These are phyloP conservation scores for Gonioctena quinquepunctata DNA, from an alignment of 1,140 invertebrate genomes.

Conservation along the genomic window DNA sequence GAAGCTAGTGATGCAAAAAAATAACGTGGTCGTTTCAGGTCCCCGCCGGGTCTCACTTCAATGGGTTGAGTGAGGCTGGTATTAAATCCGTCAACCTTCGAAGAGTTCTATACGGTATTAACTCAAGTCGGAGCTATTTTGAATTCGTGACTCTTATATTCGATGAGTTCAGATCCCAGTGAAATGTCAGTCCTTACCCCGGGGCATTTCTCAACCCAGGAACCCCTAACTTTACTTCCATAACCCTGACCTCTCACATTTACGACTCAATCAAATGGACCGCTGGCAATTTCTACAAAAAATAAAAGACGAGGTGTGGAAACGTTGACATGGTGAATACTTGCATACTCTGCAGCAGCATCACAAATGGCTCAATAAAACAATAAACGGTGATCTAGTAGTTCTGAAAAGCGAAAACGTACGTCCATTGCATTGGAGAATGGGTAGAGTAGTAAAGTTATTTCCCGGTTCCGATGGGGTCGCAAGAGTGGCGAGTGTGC, in stretches of 20 bases:
- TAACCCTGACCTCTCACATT: too few species aligned
- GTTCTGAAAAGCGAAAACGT: conserved; percentile 34
- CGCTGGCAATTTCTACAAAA: too few species aligned
- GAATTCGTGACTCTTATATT: too few species aligned
- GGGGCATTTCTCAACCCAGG: too few species aligned
- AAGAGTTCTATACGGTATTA: too few species aligned
- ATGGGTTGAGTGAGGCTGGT: conserved; percentile 53
- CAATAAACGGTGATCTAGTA: conserved; percentile 19
- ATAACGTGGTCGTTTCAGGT: background rate
- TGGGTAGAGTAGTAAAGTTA: conserved; percentile 28
- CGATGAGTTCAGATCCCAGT: too few species aligned
- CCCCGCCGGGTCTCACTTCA: conserved; percentile 45
- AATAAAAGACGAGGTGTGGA: background rate
- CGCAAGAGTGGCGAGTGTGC: conserved; percentile 16
- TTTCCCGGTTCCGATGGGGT: conserved; percentile 29
- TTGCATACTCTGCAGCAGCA: conserved; percentile 10
- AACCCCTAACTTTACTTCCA: too few species aligned
- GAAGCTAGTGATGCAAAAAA: background rate
- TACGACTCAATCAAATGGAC: too few species aligned
- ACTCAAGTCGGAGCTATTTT: too few species aligned
- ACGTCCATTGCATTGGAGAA: conserved; percentile 34
- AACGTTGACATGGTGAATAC: conserved; percentile 11
- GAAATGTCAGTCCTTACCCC: too few species aligned
- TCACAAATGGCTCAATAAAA: conserved; percentile 20
- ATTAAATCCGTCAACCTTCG: too few species aligned